Percentiles rank a stretch among this genome's conserved stretches.
These are phyloP conservation scores for Camelus bactrianus DNA, from an alignment of 2,113 vertebrate genomes.

Conservation along the genomic window DNA sequence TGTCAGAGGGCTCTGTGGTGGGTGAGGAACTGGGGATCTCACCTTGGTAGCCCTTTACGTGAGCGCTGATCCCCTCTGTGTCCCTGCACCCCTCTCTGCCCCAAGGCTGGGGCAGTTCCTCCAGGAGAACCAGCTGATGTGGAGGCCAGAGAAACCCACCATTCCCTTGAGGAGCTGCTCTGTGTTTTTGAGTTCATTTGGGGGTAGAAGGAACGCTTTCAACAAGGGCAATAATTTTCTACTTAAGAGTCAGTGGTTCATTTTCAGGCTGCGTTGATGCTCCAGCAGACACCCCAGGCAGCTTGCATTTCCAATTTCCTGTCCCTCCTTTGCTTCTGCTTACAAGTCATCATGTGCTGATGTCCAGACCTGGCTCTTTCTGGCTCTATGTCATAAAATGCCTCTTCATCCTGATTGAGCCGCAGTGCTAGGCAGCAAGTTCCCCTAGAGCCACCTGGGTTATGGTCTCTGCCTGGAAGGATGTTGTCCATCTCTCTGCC, in stretches of 20 bases:
- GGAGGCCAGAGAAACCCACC: neutral
- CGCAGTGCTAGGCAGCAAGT: neutral
- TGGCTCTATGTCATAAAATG: neutral
- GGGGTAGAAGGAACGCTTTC: neutral
- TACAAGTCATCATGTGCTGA: neutral
- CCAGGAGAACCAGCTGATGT: neutral
- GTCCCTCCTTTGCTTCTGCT: neutral
- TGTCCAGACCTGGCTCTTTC: neutral
- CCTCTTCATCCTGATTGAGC: neutral
- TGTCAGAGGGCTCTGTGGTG: fast-evolving
- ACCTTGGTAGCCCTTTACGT: fast-evolving
- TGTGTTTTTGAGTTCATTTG: neutral
- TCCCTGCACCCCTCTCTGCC: neutral
- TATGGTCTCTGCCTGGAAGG: neutral
- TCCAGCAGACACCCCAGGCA: neutral
- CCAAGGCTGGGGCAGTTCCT: neutral
- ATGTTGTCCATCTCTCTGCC: neutral
- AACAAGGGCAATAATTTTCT: neutral
- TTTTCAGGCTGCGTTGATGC: slow-evolving; percentile 9
- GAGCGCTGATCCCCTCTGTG: fast-evolving
- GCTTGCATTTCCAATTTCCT: slow-evolving; percentile 44
- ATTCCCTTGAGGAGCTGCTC: fast-evolving
- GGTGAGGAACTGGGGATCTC: fast-evolving
- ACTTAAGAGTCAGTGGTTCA: neutral
- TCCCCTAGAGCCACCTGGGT: neutral